Base-by-base conservation (phyloP, 2,113 vertebrate species). In the Gavialis gangeticus region DNA sequence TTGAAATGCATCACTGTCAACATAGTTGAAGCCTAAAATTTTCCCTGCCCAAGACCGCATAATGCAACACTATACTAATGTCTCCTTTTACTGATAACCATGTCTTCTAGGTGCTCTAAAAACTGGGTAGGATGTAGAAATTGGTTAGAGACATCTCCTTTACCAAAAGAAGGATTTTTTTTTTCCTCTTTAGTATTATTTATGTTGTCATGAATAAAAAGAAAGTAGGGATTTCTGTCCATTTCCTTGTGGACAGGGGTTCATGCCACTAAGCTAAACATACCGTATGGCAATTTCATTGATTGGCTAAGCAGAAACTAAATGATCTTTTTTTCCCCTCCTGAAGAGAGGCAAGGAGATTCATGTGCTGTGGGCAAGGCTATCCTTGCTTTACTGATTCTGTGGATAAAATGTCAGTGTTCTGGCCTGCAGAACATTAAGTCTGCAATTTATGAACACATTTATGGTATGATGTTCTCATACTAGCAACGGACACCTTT, bases 401-500 rank as follows among this genome's bases (percentile, higher is more conserved):
- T n/a, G 13, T 67, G 10, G 83, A 79, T 58, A n/a, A 90, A 84
- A 22, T 27, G 80, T 79, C 5, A 89, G 9, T 58, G 4, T 1
- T 27, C 59, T 54, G 67, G 30, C 22, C 6, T 17, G 34, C 67
- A 1, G 1, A 28, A 11, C 46, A 34, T 18, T 69, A 69, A 69
- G 9, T 85, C 10, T 85, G 27, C 67, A 55, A 25, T 1, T 27
- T 2, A 82, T 18, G 19, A 58, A 78, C 9, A 27, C 27, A 66
- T 18, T 87, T 54, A 34, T 69, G 19, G 10, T 78, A 1, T 1
- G 25, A 12, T 18, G 12, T 7, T 30, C 79, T 81, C 9, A 15
- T 0, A 1, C 3, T 30, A 14, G 5, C 37, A 63, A 1, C 6
- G 27, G 59, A 18, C 15, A 37, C n/a, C 9, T 18, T 34, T 69